Percentiles rank a stretch among this genome's conserved stretches.
Evolutionary conservation across 1,140 invertebrate genomes (phyloP).

Genomic region (Brachionus manjavacas): DNA sequence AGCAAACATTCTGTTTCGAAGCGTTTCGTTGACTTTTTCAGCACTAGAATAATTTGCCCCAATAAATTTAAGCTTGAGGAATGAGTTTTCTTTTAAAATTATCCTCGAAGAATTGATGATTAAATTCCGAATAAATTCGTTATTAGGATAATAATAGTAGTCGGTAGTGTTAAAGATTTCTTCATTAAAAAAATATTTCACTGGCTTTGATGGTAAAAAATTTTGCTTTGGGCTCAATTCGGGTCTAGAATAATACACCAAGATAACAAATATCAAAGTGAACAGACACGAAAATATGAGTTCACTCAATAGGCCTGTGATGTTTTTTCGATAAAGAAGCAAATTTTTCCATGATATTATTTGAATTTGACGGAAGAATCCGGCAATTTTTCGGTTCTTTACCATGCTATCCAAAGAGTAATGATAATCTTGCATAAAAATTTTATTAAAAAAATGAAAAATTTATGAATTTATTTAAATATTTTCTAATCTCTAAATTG

Average conservation of each 20-base stretch:
- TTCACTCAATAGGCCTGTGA: not conserved
- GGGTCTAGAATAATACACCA: constrained; percentile 22
- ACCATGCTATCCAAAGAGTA: constrained; percentile 7
- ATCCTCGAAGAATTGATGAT: not conserved
- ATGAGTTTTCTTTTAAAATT: not conserved
- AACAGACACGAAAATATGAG: constrained; percentile 17
- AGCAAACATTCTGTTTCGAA: constrained; percentile 9
- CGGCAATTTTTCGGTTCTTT: not conserved
- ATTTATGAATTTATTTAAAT: not conserved
- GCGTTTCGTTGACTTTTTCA: constrained; percentile 3
- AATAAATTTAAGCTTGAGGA: not conserved
- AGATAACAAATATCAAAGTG: not conserved
- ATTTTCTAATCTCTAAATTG: not conserved
- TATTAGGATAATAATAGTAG: constrained; percentile 31
- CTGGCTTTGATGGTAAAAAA: not conserved
- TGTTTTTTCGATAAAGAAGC: not conserved
- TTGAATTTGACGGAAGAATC: constrained; percentile 35
- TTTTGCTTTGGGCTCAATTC: not conserved
- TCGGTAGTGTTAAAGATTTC: not conserved
- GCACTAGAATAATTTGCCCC: not conserved
- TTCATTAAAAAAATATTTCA: not conserved
- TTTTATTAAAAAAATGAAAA: not conserved
- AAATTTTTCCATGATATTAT: constrained; percentile 42
- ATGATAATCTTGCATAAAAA: not conserved
- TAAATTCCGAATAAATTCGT: not conserved